phyloP scores from a whole-genome alignment of 2,888 invertebrate genomes.

The Meiosimyza decipiens region DNA sequence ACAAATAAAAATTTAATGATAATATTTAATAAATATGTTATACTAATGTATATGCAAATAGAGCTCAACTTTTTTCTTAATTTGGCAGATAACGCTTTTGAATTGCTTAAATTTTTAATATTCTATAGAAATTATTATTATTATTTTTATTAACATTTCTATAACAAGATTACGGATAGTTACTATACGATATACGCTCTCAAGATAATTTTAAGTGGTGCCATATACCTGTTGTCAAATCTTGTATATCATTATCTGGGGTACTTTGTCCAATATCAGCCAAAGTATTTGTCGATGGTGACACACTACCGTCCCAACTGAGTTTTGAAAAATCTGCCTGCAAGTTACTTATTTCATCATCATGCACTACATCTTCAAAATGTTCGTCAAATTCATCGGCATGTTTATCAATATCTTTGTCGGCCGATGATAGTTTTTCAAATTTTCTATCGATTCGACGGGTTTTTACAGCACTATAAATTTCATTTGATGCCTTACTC shows the following conservation, averaged over 20 bases:
- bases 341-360: conserved; percentile 65
- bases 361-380: conserved; percentile 60
- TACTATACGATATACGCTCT: too few relatives aligned
- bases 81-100: not conserved
- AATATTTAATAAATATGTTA: not conserved
- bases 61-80: conserved; percentile 59
- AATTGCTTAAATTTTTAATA: not conserved
- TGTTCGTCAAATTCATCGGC: conserved; percentile 58
- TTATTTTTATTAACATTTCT: not conserved
- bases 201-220: not conserved
- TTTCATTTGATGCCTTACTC: conserved; percentile 42
- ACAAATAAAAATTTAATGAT: conserved; percentile 28
- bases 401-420: conserved; percentile 57
- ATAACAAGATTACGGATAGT: not conserved
- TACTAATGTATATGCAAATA: conserved; percentile 56
- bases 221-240: conserved; percentile 61
- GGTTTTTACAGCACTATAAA: conserved; percentile 49
- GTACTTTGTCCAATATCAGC: conserved; percentile 65
- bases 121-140: not conserved
- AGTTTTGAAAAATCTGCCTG: conserved; percentile 67
- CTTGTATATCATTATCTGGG: conserved; percentile 66
- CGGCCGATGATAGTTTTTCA: conserved; percentile 60
- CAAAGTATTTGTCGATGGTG: conserved; percentile 63
- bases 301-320: conserved; percentile 67
- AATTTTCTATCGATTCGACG: conserved; percentile 64